Evolutionary conservation across 37 sponge, comb jelly and placozoan species (phyloP).

Genomic region (Geodia barretti): DNA sequence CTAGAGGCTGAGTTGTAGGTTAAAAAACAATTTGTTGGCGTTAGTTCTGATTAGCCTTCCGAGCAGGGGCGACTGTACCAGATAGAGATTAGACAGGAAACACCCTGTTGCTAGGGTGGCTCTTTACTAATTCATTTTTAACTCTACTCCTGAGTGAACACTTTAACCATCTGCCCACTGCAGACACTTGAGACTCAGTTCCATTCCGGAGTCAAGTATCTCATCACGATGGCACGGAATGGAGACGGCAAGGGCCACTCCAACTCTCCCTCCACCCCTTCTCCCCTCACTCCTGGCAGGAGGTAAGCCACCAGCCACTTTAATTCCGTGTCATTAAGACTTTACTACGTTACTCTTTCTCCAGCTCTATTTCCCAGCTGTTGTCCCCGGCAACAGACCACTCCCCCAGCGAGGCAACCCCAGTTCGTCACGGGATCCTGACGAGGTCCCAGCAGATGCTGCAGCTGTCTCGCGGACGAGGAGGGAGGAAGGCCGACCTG

Average conservation of each 20-base stretch:
- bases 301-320: no score
- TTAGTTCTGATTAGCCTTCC: no score
- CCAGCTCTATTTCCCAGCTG: conserved; percentile 2
- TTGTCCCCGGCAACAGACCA: conserved; percentile 17
- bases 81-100: no score
- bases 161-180: neutral
- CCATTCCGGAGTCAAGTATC: conserved; percentile 42
- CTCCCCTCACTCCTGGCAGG: conserved; percentile 33
- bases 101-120: no score
- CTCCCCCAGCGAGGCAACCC: conserved; percentile 3
- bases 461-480: conserved; percentile 14
- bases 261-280: conserved; percentile 14
- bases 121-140: neutral
- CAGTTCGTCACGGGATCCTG: neutral
- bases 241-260: neutral
- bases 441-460: conserved; percentile 43
- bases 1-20: no score
- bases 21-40: no score
- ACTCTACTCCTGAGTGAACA: neutral
- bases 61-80: no score
- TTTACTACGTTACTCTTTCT: no score
- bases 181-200: conserved; percentile 35
- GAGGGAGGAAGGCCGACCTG: conserved; percentile 19
- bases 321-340: no score
- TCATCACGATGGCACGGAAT: conserved; percentile 43